A percentile compares a stretch with the other conserved stretches of the same genome.
Evolutionary conservation across 2,888 invertebrate genomes (phyloP).

Genomic region (Hypolimnas misippus): DNA sequence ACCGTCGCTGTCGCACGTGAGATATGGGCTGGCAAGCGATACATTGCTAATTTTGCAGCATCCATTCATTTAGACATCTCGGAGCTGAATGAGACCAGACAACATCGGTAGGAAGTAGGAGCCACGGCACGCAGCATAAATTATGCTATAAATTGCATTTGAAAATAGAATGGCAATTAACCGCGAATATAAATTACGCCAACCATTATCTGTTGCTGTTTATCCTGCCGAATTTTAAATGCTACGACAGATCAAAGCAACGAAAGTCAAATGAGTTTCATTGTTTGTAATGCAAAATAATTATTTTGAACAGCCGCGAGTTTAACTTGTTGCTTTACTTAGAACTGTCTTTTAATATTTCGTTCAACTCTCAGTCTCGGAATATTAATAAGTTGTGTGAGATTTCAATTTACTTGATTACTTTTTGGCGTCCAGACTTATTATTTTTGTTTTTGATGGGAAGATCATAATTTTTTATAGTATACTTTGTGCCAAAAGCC

Average conservation of each 20-base stretch:
- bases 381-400: conserved; percentile 42
- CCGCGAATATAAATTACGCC: conserved; percentile 52
- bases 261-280: conserved; percentile 41
- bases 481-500: not conserved
- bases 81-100: conserved; percentile 75
- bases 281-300: conserved; percentile 45
- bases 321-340: conserved; percentile 45
- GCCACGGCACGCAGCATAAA: conserved; percentile 59
- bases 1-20: conserved; percentile 68
- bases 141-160: conserved; percentile 62
- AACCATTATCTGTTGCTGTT: conserved; percentile 48
- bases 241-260: conserved; percentile 45
- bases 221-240: conserved; percentile 56
- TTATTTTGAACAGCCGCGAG: conserved; percentile 42
- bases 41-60: conserved; percentile 76
- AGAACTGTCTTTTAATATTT: conserved; percentile 42
- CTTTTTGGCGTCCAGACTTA: conserved; percentile 37
- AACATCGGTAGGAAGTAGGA: conserved; percentile 57
- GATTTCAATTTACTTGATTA: conserved; percentile 43
- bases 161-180: conserved; percentile 42
- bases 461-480: conserved; percentile 12
- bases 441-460: conserved; percentile 34
- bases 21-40: conserved; percentile 78
- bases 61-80: conserved; percentile 77
- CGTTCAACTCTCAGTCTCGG: conserved; percentile 35